A percentile compares a stretch with the other conserved stretches of the same genome.
Evolutionary conservation across 1,140 invertebrate genomes (phyloP).

Genomic region (Aphaenogaster floridana): DNA sequence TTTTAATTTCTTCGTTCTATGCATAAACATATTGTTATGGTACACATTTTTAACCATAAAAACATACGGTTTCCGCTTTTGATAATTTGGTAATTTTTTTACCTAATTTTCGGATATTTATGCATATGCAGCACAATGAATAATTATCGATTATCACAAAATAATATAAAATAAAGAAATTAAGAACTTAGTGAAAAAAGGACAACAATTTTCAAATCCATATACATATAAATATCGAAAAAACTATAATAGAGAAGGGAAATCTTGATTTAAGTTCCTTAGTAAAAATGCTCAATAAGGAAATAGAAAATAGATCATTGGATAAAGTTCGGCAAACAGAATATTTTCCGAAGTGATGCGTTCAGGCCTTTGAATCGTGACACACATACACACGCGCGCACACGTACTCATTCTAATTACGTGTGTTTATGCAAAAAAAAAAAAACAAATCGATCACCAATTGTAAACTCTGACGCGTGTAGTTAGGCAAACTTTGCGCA

Average conservation of each 20-base stretch:
- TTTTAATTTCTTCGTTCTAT: not conserved
- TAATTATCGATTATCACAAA: not conserved
- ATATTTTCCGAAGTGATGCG: not conserved
- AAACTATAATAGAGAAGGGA: not conserved
- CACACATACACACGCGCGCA: not conserved
- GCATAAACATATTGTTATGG: not conserved
- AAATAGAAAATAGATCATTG: not conserved
- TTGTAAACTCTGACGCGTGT: not conserved
- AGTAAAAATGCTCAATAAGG: not conserved
- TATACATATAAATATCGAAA: not conserved
- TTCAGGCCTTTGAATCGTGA: not conserved
- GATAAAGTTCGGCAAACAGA: not conserved
- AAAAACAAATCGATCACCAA: not conserved
- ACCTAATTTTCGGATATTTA: not conserved
- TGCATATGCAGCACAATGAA: not conserved
- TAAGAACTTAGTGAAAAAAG: not conserved
- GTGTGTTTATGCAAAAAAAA: not conserved
- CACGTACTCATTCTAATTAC: not conserved
- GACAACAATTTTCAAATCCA: not conserved
- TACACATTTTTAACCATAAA: not conserved
- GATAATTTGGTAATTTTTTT: not conserved
- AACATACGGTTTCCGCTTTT: not conserved
- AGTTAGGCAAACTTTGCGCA: not conserved
- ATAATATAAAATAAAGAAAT: not conserved
- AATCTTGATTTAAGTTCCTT: not conserved